Percentiles rank a stretch among this genome's conserved stretches.
Evolutionary conservation across 2,797 vertebrate genomes (phyloP).

Genomic region (Sebastes itinus): DNA sequence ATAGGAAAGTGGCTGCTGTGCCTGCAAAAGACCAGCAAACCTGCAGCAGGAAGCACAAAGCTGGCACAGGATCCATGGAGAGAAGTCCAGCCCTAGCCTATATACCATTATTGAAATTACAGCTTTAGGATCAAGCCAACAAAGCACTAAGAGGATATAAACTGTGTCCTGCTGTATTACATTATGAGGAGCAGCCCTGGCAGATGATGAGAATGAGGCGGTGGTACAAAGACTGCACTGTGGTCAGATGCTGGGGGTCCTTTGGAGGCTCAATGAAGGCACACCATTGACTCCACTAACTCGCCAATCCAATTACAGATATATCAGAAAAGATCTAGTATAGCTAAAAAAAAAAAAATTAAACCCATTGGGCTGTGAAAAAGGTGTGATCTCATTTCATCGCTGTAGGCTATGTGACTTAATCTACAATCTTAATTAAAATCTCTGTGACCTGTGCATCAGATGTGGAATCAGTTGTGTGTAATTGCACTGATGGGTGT

Average conservation of each 20-base stretch:
- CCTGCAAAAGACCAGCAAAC: slow-evolving; percentile 36
- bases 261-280: slow-evolving; percentile 38
- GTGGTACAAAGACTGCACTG: slow-evolving; percentile 50
- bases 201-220: slow-evolving; percentile 43
- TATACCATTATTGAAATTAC: slow-evolving; percentile 60
- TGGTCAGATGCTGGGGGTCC: slow-evolving; percentile 37
- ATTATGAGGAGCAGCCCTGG: slow-evolving; percentile 34
- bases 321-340: not conserved
- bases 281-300: slow-evolving; percentile 34
- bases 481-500: slow-evolving; percentile 70
- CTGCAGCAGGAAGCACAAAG: slow-evolving; percentile 27
- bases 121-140: slow-evolving; percentile 52
- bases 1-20: slow-evolving; percentile 31
- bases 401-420: slow-evolving; percentile 9
- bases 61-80: slow-evolving; percentile 31
- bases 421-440: slow-evolving; percentile 45
- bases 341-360: not conserved
- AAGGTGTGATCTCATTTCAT: not conserved
- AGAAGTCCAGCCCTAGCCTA: slow-evolving; percentile 21
- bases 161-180: slow-evolving; percentile 27
- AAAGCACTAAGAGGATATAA: slow-evolving; percentile 62
- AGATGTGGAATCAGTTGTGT: slow-evolving; percentile 53
- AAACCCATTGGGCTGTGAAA: slow-evolving; percentile 1
- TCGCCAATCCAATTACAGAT: slow-evolving; percentile 1
- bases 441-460: slow-evolving; percentile 13